These are phyloP conservation scores for Petrocephalus microphthalmus DNA, from an alignment of 2,113 vertebrate genomes.

Conservation along the genomic window DNA sequence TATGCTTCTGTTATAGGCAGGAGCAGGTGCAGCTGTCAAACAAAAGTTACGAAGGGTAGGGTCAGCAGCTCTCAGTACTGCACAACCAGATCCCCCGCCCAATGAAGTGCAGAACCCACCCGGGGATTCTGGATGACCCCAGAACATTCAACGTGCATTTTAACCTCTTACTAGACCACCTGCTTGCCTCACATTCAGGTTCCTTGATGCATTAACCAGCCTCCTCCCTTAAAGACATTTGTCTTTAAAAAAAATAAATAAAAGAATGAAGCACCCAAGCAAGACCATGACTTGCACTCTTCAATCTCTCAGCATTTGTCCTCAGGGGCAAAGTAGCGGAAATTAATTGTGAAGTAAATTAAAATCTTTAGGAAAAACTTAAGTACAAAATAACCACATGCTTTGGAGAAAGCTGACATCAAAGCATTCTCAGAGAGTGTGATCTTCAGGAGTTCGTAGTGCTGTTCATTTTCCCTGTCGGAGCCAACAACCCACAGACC, in stretches of 20 bases:
- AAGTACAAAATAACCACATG: conserved; percentile 1
- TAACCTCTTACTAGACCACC: background rate
- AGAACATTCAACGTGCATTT: background rate
- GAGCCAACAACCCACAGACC: conserved; percentile 18
- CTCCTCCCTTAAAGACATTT: background rate
- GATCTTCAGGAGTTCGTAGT: conserved; percentile 20
- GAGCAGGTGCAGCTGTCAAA: background rate
- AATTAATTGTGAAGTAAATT: background rate
- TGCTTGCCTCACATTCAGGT: background rate
- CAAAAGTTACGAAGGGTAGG: background rate
- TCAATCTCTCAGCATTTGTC: background rate
- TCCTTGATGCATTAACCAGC: background rate
- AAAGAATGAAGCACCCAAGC: background rate
- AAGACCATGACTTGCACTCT: background rate
- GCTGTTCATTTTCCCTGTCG: conserved; percentile 30
- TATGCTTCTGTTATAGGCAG: background rate
- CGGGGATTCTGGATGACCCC: background rate
- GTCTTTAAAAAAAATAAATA: background rate
- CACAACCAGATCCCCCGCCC: background rate
- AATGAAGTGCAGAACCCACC: background rate
- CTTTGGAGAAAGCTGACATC: conserved; percentile 11
- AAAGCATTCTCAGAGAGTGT: background rate
- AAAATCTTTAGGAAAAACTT: conserved; percentile 16
- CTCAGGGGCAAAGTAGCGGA: background rate
- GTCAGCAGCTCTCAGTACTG: background rate